A percentile compares a stretch with the other conserved stretches of the same genome.
phyloP scores from a whole-genome alignment of 2,888 invertebrate species.

The Athetis lepigone region DNA sequence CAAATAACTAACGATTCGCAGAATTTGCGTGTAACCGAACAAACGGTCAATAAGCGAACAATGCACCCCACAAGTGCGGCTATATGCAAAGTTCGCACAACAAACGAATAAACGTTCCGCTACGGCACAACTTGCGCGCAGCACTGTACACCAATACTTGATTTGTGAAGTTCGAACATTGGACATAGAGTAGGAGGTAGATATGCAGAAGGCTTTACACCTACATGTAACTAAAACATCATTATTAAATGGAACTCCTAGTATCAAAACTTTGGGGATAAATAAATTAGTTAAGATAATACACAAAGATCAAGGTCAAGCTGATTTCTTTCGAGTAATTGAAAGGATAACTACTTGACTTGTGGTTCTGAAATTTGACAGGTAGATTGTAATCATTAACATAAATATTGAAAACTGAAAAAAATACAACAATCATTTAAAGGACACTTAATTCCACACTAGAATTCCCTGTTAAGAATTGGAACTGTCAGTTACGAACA shows the following conservation, averaged over 20 bases:
- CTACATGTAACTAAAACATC: neutral
- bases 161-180: conserved; percentile 73
- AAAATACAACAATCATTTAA: neutral
- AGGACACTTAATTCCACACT: no score
- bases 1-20: conserved; percentile 7
- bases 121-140: conserved; percentile 71
- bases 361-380: no score
- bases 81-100: conserved; percentile 63
- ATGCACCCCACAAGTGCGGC: conserved; percentile 62
- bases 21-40: conserved; percentile 37
- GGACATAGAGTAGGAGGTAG: conserved; percentile 59
- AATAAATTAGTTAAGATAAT: no score
- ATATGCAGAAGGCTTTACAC: conserved; percentile 3
- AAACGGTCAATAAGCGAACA: conserved; percentile 67
- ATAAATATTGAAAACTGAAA: no score
- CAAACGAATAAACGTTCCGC: conserved; percentile 75
- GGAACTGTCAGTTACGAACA: no score
- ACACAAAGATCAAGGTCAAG: no score
- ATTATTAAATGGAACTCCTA: neutral
- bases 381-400: no score
- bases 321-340: no score
- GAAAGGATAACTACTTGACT: no score
- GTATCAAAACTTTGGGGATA: neutral
- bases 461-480: no score
- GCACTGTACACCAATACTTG: conserved; percentile 71